Base-by-base conservation (phyloP, 2,888 invertebrate genomes). In the Caenorhabditis sp. region DNA sequence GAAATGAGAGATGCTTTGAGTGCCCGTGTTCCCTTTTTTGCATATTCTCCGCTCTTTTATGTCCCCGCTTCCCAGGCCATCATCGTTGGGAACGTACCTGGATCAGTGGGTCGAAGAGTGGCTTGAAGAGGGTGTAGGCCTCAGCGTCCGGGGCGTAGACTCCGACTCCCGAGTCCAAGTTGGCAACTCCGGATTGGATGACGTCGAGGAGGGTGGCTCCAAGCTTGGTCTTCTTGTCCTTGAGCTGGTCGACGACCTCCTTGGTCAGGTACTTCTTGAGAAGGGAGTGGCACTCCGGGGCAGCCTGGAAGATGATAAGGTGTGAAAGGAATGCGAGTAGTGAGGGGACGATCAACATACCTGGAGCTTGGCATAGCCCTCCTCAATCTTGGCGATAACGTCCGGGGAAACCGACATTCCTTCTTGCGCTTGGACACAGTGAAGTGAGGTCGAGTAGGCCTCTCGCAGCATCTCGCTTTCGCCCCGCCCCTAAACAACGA, bases 51-150 rank as follows among this genome's bases (percentile, higher is more conserved):
- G n/a, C n/a, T n/a, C 22, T n/a, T 7, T 32, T 46, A 24, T 56
- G 39, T 37, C 15, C 24, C 17, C 15, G n/a, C 27, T n/a, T 7
- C 37, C 22, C 5, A 0, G 35, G 27, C 43, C 15, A 41, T 27
- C 24, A 41, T 39, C 37, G 2, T 27, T 22, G 15, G 22, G 1
- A 1, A 30, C 65, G 3, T 58, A 79, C 85, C 81, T 88, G 95
- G 90, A 98, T 97, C 92, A 98, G 94, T 90, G 96, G 96, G 92
- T 97, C 95, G 91, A 98, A 97, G 85, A 98, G 92, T 70, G 94
- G 94, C 81, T 94, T 92, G 91, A 97, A 98, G 66, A 94, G 92
- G 86, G 94, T 93, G 92, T 97, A 98, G 65, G 96, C 91, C 91
- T 97, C 96, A 81, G 96, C 96, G 90, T 97, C 97, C 78, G 96